Conservation (phyloP, 2,797 vertebrate species). For the Sciaenops ocellatus region DNA sequence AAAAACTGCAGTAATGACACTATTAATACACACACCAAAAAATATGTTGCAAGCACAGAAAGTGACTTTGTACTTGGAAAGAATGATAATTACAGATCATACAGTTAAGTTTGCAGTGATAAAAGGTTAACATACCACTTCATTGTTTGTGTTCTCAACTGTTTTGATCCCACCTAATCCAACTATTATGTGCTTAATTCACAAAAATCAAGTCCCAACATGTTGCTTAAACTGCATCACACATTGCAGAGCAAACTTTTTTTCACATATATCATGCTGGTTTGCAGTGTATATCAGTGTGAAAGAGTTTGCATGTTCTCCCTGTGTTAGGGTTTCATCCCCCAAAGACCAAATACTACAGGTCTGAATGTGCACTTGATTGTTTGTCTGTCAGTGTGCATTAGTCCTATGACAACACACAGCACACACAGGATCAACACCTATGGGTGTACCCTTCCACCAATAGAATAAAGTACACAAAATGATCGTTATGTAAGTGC, state of each 20-base stretch:
- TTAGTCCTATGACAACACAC: not conserved
- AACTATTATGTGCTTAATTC: not conserved
- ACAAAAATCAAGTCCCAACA: not conserved
- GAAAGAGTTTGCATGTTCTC: not conserved
- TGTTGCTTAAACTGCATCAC: not conserved
- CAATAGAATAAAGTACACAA: not conserved
- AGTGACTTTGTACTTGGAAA: not conserved
- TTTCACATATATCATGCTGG: not conserved
- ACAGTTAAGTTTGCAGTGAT: too few species aligned
- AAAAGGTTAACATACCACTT: too few species aligned
- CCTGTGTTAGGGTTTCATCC: not conserved
- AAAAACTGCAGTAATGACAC: not conserved
- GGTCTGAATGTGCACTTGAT: not conserved
- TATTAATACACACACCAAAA: not conserved
- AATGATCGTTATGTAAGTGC: not conserved
- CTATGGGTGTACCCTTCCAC: not conserved
- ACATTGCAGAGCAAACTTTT: not conserved
- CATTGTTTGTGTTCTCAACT: too few species aligned
- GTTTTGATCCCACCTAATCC: too few species aligned
- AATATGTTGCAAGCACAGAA: too few species aligned
- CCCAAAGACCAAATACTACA: not conserved
- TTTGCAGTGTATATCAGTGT: not conserved
- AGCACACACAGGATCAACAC: not conserved
- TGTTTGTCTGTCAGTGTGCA: too few species aligned
- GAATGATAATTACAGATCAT: too few species aligned